A percentile compares a stretch with the other conserved stretches of the same genome.
phyloP scores from a whole-genome alignment of 2,113 vertebrate species.

The Promerops cafer region DNA sequence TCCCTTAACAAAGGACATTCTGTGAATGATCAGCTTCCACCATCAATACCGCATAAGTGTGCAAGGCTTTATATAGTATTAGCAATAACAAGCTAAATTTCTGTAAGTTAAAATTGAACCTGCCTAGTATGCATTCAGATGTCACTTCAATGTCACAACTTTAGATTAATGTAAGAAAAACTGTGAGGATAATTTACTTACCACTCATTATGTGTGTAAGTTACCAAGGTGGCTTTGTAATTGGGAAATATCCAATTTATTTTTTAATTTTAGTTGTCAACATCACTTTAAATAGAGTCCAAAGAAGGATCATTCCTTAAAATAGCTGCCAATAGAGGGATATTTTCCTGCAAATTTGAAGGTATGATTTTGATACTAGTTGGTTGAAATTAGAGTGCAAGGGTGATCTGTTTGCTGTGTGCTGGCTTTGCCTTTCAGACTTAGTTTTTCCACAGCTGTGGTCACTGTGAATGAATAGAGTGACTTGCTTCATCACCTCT shows the following conservation, averaged over 20 bases:
- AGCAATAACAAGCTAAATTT: background rate
- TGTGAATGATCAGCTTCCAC: background rate
- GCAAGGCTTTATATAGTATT: background rate
- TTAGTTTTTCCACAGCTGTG: background rate
- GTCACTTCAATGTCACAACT: background rate
- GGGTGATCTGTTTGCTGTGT: background rate
- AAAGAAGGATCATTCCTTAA: background rate
- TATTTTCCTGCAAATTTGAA: background rate
- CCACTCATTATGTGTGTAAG: background rate
- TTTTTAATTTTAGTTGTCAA: background rate
- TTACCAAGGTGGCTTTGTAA: background rate
- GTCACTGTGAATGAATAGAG: background rate
- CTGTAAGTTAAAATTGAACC: background rate
- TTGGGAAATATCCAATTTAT: background rate
- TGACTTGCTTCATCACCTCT: background rate
- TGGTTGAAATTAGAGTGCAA: background rate
- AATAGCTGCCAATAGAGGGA: background rate
- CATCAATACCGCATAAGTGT: background rate
- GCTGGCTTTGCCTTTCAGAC: background rate
- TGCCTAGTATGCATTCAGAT: background rate
- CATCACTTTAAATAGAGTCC: background rate
- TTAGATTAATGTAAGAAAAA: background rate
- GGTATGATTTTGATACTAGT: background rate
- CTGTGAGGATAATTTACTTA: background rate
- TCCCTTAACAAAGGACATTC: background rate